A percentile compares a stretch with the other conserved stretches of the same genome.
phyloP scores from a whole-genome alignment of 2,888 invertebrate species.

The Cyaniris semiargus region DNA sequence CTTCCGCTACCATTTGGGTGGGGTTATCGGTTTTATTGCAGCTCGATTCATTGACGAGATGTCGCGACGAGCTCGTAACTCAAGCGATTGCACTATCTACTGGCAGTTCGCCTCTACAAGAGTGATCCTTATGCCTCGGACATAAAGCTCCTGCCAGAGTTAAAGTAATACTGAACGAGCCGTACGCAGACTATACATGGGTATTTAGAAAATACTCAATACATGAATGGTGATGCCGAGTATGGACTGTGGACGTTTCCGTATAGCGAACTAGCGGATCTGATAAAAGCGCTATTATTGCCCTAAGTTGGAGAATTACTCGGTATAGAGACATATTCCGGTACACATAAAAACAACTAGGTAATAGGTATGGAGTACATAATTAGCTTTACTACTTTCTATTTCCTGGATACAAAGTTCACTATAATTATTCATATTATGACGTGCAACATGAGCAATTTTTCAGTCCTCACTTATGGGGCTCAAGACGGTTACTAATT shows the following conservation, averaged over 20 bases:
- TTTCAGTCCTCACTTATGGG: background rate
- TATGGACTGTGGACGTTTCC: background rate
- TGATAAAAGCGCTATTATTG: background rate
- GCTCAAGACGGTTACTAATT: too few relatives aligned
- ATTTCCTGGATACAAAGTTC: background rate
- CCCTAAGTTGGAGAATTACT: background rate
- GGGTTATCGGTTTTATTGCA: conserved; percentile 31
- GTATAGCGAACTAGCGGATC: background rate
- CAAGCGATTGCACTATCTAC: conserved; percentile 12
- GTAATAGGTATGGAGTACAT: background rate
- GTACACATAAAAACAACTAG: background rate
- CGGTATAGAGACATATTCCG: background rate
- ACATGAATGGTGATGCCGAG: conserved; percentile 20
- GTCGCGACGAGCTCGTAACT: conserved; percentile 25
- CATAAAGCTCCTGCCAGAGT: background rate
- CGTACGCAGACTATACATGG: conserved; percentile 3
- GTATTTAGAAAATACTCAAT: conserved; percentile 7
- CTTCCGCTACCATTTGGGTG: conserved; percentile 20
- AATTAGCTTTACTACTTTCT: background rate
- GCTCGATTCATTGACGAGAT: conserved; percentile 20
- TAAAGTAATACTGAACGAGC: background rate
- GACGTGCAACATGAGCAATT: background rate
- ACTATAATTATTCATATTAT: background rate
- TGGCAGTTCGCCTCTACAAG: background rate
- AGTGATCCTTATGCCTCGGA: background rate